Evolutionary conservation across 2,797 vertebrate genomes (phyloP).

Genomic region (Salarias fasciatus): DNA sequence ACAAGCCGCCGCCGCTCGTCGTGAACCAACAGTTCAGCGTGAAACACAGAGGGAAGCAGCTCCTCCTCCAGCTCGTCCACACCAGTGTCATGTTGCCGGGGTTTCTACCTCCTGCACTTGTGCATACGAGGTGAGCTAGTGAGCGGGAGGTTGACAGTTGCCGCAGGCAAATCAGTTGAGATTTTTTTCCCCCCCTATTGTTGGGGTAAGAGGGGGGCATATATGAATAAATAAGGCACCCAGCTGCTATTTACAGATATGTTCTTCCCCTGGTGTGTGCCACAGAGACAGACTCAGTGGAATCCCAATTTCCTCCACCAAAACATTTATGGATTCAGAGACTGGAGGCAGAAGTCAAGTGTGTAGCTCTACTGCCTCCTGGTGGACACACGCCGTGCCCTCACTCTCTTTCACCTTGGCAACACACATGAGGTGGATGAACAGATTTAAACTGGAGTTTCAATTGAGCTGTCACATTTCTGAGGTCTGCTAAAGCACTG

Average conservation of each 20-base stretch:
- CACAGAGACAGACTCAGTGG: constrained; percentile 54
- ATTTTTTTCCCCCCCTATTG: neutral
- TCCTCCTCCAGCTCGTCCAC: constrained; percentile 58
- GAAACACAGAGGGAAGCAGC: constrained; percentile 37
- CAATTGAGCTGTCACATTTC: neutral
- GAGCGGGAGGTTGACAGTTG: constrained; percentile 77
- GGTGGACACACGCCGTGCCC: constrained; percentile 39
- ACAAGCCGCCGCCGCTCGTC: constrained; percentile 45
- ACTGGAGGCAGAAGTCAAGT: neutral
- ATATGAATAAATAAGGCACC: constrained; percentile 60
- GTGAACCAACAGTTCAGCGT: constrained; percentile 43
- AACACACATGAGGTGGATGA: constrained; percentile 6
- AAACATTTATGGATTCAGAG: constrained; percentile 17
- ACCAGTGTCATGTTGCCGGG: constrained; percentile 47
- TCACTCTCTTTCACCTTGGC: constrained; percentile 1
- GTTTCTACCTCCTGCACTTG: constrained; percentile 53
- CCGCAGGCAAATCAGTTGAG: constrained; percentile 54
- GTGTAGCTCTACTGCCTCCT: constrained; percentile 66
- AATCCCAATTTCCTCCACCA: constrained; percentile 60
- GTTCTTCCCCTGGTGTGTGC: constrained; percentile 49
- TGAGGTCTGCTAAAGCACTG: neutral
- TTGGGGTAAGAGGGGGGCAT: neutral
- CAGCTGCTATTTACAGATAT: constrained; percentile 81
- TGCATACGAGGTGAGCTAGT: constrained; percentile 46
- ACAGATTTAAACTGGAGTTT: neutral